Conservation (phyloP, 1,140 invertebrate species). For the Aporrectodea caliginosa region DNA sequence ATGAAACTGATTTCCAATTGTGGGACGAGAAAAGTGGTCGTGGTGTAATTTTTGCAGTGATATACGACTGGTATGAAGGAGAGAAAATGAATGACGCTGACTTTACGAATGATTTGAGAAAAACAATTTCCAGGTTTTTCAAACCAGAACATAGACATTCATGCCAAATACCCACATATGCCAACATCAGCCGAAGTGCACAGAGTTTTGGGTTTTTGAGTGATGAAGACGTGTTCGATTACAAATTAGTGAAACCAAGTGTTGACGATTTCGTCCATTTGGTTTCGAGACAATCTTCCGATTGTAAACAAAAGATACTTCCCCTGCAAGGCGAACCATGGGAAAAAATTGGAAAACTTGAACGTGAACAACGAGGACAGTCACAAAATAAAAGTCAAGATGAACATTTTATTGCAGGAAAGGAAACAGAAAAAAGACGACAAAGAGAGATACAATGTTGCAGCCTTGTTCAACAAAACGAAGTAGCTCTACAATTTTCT, state of each 20-base stretch:
- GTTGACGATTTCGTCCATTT: neutral
- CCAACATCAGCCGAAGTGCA: too few species aligned
- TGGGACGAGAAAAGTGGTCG: neutral
- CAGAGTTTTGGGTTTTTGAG: neutral
- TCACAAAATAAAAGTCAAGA: too few species aligned
- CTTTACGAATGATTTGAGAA: too few species aligned
- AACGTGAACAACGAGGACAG: too few species aligned
- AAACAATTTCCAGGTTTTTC: too few species aligned
- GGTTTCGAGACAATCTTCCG: neutral
- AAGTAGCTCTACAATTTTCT: neutral
- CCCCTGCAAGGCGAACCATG: conserved; percentile 9
- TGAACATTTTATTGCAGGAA: too few species aligned
- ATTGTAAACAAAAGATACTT: neutral
- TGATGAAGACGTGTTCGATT: neutral
- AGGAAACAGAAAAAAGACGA: neutral
- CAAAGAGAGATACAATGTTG: neutral
- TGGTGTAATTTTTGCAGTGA: too few species aligned
- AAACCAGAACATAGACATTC: neutral
- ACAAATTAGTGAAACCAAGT: neutral
- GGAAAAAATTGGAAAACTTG: neutral
- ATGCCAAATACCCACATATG: too few species aligned
- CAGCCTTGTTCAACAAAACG: neutral
- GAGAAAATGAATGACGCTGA: too few species aligned
- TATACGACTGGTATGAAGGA: too few species aligned
- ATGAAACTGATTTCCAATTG: too few species aligned